These are phyloP conservation scores for Polydesmus complanatus DNA, from an alignment of 2,888 invertebrate genomes.

Conservation along the genomic window DNA sequence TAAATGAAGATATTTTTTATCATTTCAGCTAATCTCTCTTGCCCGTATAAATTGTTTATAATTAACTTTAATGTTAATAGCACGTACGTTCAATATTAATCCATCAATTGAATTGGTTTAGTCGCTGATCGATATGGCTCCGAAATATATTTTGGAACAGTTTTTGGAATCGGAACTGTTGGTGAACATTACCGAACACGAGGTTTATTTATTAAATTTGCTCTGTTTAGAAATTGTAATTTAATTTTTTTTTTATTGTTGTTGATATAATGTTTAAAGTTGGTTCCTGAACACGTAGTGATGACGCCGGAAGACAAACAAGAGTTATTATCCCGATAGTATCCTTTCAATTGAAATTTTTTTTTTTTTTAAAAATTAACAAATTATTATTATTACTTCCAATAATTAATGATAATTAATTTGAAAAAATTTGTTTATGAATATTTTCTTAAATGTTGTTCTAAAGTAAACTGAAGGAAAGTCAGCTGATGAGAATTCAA, in stretches of 20 bases:
- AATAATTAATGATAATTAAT: background rate
- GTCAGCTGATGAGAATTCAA: conserved; percentile 97
- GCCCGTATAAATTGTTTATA: too few species aligned
- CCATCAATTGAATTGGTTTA: conserved; percentile 30
- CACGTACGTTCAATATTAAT: background rate
- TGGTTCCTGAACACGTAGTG: conserved; percentile 98
- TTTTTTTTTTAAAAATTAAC: background rate
- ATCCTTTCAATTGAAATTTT: conserved; percentile 38
- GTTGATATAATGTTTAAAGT: conserved; percentile 28
- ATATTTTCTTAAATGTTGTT: background rate
- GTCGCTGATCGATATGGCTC: conserved; percentile 94
- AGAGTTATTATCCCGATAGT: conserved; percentile 87
- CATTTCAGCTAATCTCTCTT: background rate
- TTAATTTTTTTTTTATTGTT: conserved; percentile 2
- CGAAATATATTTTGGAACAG: conserved; percentile 95
- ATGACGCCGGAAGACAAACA: conserved; percentile 96
- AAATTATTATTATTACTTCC: background rate
- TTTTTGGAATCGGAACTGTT: conserved; percentile 63
- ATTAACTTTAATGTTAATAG: too few species aligned
- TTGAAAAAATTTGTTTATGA: background rate
- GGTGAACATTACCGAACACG: conserved; percentile 96
- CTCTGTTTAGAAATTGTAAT: conserved; percentile 2
- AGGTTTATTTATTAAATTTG: conserved; percentile 35
- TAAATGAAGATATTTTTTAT: conserved; percentile 1
- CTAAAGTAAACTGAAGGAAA: conserved; percentile 85